Evolutionary conservation across 2,797 vertebrate species (phyloP).

Genomic region (Catostomus latipinnis): DNA sequence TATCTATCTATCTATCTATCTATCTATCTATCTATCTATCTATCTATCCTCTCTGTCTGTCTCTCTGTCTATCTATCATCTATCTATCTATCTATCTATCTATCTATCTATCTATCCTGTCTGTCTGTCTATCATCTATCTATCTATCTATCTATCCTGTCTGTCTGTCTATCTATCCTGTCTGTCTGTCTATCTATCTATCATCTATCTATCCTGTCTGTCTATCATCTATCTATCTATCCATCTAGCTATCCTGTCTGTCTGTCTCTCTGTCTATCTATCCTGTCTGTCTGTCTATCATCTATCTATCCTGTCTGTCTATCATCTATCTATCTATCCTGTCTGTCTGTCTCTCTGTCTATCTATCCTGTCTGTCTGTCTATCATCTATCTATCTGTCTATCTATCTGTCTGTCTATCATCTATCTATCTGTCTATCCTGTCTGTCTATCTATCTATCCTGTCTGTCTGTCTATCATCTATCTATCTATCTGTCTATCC

Average conservation of each 20-base stretch:
- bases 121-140: no score
- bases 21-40: conserved; percentile 16
- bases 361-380: no score
- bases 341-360: no score
- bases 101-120: neutral
- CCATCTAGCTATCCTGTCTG: neutral
- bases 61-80: neutral
- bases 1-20: no score
- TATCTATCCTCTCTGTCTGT: neutral
- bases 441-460: neutral
- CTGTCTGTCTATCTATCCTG: neutral
- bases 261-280: neutral
- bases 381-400: conserved; percentile 15
- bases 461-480: neutral
- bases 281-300: no score
- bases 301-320: no score
- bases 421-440: no score
- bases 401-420: neutral
- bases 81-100: no score
- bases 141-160: neutral
- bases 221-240: no score
- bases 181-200: no score
- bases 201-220: no score
- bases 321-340: no score
- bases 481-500: neutral